These are phyloP conservation scores for Paramuricea clavata DNA, from an alignment of 92 coral and sea anemone species.

Conservation along the genomic window DNA sequence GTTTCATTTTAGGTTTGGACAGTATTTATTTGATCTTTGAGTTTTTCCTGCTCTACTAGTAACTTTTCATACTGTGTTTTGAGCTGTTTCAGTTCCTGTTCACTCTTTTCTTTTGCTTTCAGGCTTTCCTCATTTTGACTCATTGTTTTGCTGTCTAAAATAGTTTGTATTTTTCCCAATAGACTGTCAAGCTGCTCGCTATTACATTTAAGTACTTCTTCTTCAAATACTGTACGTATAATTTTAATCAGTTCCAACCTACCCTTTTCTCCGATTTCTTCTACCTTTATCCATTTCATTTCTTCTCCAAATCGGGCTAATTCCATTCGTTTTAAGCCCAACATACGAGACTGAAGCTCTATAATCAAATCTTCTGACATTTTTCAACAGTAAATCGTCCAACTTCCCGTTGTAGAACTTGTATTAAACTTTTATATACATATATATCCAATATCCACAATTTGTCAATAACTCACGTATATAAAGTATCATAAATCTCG, in stretches of 20 bases:
- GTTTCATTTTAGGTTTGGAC: not conserved
- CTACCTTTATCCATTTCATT: slow-evolving; percentile 8
- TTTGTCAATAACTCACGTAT: too few relatives aligned
- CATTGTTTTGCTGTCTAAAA: not conserved
- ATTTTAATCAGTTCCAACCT: not conserved
- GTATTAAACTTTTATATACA: too few relatives aligned
- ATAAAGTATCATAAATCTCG: too few relatives aligned
- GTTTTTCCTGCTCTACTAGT: not conserved
- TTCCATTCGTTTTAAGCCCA: not conserved
- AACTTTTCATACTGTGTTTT: slow-evolving; percentile 7
- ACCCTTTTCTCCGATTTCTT: not conserved
- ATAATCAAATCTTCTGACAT: slow-evolving; percentile 26
- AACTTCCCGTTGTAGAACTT: too few relatives aligned
- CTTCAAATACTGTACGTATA: not conserved
- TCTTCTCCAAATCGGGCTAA: not conserved
- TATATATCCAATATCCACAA: too few relatives aligned
- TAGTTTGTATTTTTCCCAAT: not conserved
- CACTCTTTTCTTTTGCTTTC: not conserved
- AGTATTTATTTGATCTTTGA: not conserved
- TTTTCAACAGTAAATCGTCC: too few relatives aligned
- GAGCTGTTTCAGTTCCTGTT: too few relatives aligned
- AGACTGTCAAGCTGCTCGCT: slow-evolving; percentile 14
- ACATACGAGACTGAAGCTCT: not conserved
- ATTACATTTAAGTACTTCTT: not conserved
- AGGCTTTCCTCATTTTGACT: not conserved